These are phyloP conservation scores for Crocallis elinguaria DNA, from an alignment of 2,888 invertebrate species.

Conservation along the genomic window DNA sequence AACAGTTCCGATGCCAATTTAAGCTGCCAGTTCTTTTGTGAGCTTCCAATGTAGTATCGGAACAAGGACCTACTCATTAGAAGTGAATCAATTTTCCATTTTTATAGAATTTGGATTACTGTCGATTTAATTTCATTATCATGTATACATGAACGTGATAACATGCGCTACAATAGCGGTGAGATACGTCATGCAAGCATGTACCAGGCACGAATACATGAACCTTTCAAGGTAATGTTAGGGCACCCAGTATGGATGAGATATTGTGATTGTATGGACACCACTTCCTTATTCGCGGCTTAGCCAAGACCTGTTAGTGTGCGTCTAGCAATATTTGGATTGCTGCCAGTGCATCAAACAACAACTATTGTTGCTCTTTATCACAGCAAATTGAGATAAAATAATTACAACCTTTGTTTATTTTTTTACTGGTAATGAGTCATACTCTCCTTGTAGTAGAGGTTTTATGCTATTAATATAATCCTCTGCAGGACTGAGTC, in stretches of 20 bases:
- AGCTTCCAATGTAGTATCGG: not conserved
- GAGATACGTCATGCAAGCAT: conserved; percentile 37
- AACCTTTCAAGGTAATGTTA: conserved; percentile 63
- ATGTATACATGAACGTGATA: conserved; percentile 43
- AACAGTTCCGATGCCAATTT: not conserved
- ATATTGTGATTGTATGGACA: conserved; percentile 41
- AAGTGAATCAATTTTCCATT: not conserved
- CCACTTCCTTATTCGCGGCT: conserved; percentile 33
- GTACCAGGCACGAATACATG: conserved; percentile 36
- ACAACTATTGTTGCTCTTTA: conserved; percentile 40
- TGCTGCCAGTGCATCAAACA: conserved; percentile 60
- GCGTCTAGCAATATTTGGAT: conserved; percentile 54
- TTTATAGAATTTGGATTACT: conserved; percentile 18
- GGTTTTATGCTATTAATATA: no score
- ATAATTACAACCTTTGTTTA: conserved; percentile 45
- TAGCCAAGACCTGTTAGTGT: conserved; percentile 48
- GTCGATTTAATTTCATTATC: conserved; percentile 45
- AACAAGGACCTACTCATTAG: not conserved
- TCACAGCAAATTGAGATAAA: conserved; percentile 44
- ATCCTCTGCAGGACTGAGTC: no score
- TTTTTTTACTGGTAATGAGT: conserved; percentile 47
- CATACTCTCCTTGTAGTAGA: conserved; percentile 9
- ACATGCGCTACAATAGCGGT: conserved; percentile 39
- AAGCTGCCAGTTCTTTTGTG: not conserved
- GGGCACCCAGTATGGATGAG: conserved; percentile 46